Base-by-base conservation (phyloP, 2,797 vertebrate species). In the Scleropages formosus region DNA sequence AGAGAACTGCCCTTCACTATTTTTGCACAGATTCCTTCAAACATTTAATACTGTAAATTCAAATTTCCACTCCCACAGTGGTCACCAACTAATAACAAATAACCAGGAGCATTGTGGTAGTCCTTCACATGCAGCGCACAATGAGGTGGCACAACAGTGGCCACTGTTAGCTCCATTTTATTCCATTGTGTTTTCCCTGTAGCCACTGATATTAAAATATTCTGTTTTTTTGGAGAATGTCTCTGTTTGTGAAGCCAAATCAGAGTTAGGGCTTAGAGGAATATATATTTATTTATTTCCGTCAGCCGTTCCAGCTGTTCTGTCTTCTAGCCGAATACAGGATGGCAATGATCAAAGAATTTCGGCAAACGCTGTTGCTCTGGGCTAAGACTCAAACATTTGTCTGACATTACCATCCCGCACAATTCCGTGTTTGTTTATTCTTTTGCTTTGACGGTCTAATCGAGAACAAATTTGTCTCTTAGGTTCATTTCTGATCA, bases 381-480 rank as follows among this genome's bases (percentile, higher is more conserved):
- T 16, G 39, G 72, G 72, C 69, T 63, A 24, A 61, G 46, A 49
- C 78, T 60, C 66, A 82, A 78, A 75, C 78, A 78, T 86, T 61
- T 87, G 81, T 49, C 67, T 78, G 79, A 4, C 1, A 78, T 87
- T 85, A 78, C 79, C 69, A 80, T 80, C 80, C 24, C 22, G 56
- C 49, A 77, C 64, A 80, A 64, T 80, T 68, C 59, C 51, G 77
- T 46, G 20, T 66, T 75, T 72, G 75, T 44, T 83, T 58, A 39
- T 22, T 46, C 53, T 83, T 82, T 78, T 75, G 18, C 70, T 77
- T 83, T 80, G 75, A 6, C 80, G 81, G 72, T 85, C 82, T 77
- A 78, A 78, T 76, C 77, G 22, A 80, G 78, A 86, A 85, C 59
- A 89, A 82, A 82, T 84, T 83, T 81, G 58, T 78, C 79, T 70